These are phyloP conservation scores for Nemopilema nomurai DNA, from an alignment of 30 jellyfish, hydroid and myxozoan genomes.

Conservation along the genomic window DNA sequence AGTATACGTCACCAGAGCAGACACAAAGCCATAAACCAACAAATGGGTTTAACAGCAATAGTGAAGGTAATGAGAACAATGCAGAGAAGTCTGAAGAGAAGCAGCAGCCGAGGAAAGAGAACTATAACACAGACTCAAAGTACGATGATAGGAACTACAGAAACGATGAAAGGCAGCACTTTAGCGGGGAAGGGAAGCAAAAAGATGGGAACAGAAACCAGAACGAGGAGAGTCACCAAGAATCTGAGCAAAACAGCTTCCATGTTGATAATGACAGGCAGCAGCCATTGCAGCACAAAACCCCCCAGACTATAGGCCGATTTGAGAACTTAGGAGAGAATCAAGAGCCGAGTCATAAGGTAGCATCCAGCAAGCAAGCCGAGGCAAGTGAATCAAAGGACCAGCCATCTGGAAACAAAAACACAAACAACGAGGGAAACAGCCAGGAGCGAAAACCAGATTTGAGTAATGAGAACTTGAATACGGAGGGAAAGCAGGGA, in stretches of 20 bases:
- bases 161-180: not conserved
- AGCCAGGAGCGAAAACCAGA: slow-evolving; percentile 51
- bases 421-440: slow-evolving; percentile 12
- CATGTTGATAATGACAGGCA: not conserved
- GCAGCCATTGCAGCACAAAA: not conserved
- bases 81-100: not conserved
- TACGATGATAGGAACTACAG: not conserved
- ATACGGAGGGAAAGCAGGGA: slow-evolving; percentile 40
- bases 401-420: slow-evolving; percentile 40
- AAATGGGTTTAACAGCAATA: not conserved
- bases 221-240: not conserved
- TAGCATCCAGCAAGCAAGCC: slow-evolving; percentile 10
- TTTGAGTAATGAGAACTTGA: slow-evolving; percentile 45
- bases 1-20: slow-evolving; percentile 38
- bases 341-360: slow-evolving; percentile 30
- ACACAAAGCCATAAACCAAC: slow-evolving; percentile 9
- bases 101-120: not conserved
- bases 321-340: slow-evolving; percentile 31
- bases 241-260: not conserved
- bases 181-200: not conserved
- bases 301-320: slow-evolving; percentile 22
- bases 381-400: slow-evolving; percentile 1
- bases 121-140: not conserved
- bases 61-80: not conserved
- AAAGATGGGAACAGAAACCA: not conserved